These are phyloP conservation scores for Malurus leucopterus DNA, from an alignment of 2,797 vertebrate species.

Conservation along the genomic window DNA sequence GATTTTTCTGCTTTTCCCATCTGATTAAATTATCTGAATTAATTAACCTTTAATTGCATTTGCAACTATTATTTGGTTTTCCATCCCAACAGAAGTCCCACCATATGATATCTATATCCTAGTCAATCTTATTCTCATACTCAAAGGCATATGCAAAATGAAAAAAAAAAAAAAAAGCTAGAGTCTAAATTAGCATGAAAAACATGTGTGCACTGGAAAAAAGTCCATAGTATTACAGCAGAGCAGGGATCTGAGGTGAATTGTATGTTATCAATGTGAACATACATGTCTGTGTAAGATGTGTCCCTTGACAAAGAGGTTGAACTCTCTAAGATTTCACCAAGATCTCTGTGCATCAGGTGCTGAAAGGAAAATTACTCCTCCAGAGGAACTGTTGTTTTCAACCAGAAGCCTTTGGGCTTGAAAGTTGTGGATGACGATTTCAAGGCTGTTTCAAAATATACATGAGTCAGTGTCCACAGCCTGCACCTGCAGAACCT, in stretches of 20 bases:
- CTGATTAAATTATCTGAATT: slow-evolving; percentile 28
- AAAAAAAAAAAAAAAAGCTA: background rate
- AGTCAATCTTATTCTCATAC: background rate
- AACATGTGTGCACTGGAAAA: background rate
- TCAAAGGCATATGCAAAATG: background rate
- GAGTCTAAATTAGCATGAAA: background rate
- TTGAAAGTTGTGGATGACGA: background rate
- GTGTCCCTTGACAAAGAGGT: background rate
- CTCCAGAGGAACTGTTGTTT: background rate
- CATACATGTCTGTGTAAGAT: background rate
- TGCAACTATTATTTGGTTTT: slow-evolving; percentile 14
- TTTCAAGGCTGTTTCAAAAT: background rate
- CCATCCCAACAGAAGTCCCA: slow-evolving; percentile 22
- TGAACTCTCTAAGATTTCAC: background rate
- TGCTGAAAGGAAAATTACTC: background rate
- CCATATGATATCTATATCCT: slow-evolving; percentile 26
- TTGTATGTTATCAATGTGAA: background rate
- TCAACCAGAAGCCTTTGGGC: background rate
- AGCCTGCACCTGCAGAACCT: slow-evolving; percentile 1
- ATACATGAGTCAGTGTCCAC: background rate
- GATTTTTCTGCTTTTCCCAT: background rate
- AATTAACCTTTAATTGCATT: slow-evolving; percentile 45
- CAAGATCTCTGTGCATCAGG: background rate
- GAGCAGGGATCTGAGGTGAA: background rate
- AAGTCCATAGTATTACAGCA: background rate